Evolutionary conservation across 2,113 vertebrate genomes (phyloP).

Genomic region (Ophthalmolycus amberensis): DNA sequence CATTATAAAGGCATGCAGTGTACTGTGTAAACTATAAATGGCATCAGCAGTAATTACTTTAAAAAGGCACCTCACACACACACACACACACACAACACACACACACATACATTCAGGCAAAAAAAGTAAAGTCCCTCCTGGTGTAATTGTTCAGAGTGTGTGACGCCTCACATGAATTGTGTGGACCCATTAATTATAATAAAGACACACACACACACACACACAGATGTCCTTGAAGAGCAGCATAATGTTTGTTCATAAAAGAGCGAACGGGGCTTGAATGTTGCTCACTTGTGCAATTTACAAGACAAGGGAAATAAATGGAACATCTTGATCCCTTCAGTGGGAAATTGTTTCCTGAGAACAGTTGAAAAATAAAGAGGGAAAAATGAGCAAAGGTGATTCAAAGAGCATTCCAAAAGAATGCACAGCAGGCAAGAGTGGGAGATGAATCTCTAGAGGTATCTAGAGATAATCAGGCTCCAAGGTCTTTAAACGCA

Average conservation of each 20-base stretch:
- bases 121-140: slow-evolving; percentile 2
- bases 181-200: slow-evolving; percentile 62
- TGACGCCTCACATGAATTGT: slow-evolving; percentile 22
- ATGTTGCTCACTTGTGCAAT: slow-evolving; percentile 50
- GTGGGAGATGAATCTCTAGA: background rate
- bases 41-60: slow-evolving; percentile 37
- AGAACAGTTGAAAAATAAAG: background rate
- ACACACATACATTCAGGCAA: background rate
- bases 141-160: slow-evolving; percentile 42
- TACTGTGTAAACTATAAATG: slow-evolving; percentile 29
- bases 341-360: slow-evolving; percentile 10
- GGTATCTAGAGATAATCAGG: slow-evolving; percentile 3
- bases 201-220: slow-evolving; percentile 18
- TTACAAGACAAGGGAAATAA: slow-evolving; percentile 48
- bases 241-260: slow-evolving; percentile 49
- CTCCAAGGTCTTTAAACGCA: slow-evolving; percentile 1
- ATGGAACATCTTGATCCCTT: slow-evolving; percentile 28
- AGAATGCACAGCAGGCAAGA: background rate
- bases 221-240: slow-evolving; percentile 40
- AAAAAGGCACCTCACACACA: slow-evolving; percentile 9
- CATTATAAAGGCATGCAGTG: slow-evolving; percentile 20
- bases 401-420: background rate
- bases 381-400: background rate
- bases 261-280: slow-evolving; percentile 48
- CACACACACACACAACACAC: background rate